Percentiles rank a stretch among this genome's conserved stretches.
These are phyloP conservation scores for Pollenia angustigena DNA, from an alignment of 2,888 invertebrate genomes.

Conservation along the genomic window DNA sequence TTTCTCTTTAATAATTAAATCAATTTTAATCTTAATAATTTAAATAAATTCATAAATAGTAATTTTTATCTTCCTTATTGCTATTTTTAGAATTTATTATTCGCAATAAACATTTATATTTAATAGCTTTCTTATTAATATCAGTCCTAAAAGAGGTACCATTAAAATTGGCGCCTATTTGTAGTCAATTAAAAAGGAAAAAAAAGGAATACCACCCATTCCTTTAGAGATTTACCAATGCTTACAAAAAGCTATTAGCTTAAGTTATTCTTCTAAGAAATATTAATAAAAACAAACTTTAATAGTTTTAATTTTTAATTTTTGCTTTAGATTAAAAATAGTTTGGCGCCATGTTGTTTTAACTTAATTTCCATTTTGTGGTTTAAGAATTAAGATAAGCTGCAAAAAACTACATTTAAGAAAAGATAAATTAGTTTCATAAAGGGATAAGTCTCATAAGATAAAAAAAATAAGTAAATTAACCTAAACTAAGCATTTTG, in stretches of 20 bases:
- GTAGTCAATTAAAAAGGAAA: not conserved
- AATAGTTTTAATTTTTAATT: constrained; percentile 21
- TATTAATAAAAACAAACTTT: constrained; percentile 34
- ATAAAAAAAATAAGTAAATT: no score
- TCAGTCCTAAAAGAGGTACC: constrained; percentile 9
- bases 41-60: constrained; percentile 35
- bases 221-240: not conserved
- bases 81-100: constrained; percentile 42
- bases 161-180: constrained; percentile 48
- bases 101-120: constrained; percentile 20
- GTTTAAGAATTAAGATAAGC: not conserved
- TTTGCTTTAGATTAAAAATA: not conserved
- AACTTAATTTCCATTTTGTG: constrained; percentile 10
- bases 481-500: no score
- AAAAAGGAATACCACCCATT: constrained; percentile 30
- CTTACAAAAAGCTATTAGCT: constrained; percentile 20
- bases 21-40: constrained; percentile 45
- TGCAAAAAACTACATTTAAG: no score
- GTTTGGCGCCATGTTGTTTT: constrained; percentile 38
- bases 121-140: constrained; percentile 36
- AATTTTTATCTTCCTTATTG: constrained; percentile 49
- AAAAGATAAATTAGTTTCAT: no score
- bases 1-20: constrained; percentile 35
- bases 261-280: constrained; percentile 5
- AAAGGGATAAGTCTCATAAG: no score